phyloP scores from a whole-genome alignment of 2,113 vertebrate genomes.

The Siniperca knerii region DNA sequence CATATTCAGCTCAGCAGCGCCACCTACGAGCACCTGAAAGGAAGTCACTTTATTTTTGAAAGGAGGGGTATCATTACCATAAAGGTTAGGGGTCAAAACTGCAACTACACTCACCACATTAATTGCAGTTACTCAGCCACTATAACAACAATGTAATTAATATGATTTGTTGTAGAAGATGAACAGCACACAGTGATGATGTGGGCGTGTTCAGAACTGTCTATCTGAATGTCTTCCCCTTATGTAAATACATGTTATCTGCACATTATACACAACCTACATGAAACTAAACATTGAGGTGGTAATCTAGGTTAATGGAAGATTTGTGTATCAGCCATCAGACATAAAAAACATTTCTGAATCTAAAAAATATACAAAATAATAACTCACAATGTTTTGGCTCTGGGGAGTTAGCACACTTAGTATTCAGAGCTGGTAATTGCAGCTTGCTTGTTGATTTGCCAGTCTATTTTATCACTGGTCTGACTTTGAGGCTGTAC shows the following conservation, averaged over 20 bases:
- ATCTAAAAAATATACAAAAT: conserved; percentile 24
- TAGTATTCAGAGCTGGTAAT: conserved; percentile 45
- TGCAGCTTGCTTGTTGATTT: conserved; percentile 50
- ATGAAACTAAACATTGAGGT: conserved; percentile 1
- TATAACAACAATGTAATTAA: conserved; percentile 4
- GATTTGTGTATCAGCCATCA: conserved; percentile 19
- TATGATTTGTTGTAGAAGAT: conserved; percentile 18
- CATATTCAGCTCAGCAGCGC: conserved; percentile 85
- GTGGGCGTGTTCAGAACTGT: not conserved
- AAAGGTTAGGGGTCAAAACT: conserved; percentile 73
- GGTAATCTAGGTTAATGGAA: conserved; percentile 11
- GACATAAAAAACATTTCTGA: conserved; percentile 34
- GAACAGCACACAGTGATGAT: not conserved
- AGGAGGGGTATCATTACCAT: conserved; percentile 84
- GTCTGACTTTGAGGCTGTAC: conserved; percentile 42
- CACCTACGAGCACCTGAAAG: conserved; percentile 84
- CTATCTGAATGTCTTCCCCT: not conserved
- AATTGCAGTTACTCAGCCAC: not conserved
- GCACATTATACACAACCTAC: not conserved
- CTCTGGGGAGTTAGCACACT: conserved; percentile 45
- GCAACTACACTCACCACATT: conserved; percentile 6
- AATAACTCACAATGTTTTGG: conserved; percentile 44
- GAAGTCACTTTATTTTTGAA: conserved; percentile 85
- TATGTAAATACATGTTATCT: conserved; percentile 4
- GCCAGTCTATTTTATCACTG: conserved; percentile 45